A percentile compares a stretch with the other conserved stretches of the same genome.
Evolutionary conservation across 2,113 vertebrate species (phyloP).

Genomic region (Pyrgilauda ruficollis): DNA sequence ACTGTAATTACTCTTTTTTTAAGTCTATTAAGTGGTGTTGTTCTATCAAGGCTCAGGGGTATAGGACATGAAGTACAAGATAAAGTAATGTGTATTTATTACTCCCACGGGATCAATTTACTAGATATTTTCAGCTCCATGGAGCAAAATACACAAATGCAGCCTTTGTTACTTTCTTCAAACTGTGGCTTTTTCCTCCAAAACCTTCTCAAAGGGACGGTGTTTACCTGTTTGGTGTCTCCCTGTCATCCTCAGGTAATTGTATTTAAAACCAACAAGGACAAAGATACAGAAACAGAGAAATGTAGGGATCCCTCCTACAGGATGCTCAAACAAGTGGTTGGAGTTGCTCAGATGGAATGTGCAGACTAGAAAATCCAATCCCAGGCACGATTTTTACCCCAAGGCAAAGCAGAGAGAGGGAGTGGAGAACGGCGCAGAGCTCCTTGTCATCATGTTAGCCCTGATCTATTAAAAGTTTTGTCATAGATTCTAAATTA

Average conservation of each 20-base stretch:
- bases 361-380: background rate
- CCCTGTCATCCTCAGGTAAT: background rate
- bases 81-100: constrained; percentile 88
- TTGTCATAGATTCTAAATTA: constrained; percentile 69
- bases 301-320: background rate
- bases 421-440: background rate
- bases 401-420: constrained; percentile 42
- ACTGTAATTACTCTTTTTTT: constrained; percentile 89
- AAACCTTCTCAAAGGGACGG: background rate
- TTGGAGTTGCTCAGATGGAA: background rate
- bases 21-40: constrained; percentile 89
- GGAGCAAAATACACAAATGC: constrained; percentile 82
- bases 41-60: constrained; percentile 84
- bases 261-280: background rate
- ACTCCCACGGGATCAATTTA: constrained; percentile 88
- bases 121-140: constrained; percentile 84
- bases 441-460: constrained; percentile 44
- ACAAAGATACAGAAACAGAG: background rate
- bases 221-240: background rate
- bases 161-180: constrained; percentile 77
- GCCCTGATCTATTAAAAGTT: constrained; percentile 58
- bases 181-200: constrained; percentile 67
- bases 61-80: constrained; percentile 86
- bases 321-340: constrained; percentile 46
- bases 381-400: background rate